Conservation (phyloP, 2,888 invertebrate species). For the Acleris literana region DNA sequence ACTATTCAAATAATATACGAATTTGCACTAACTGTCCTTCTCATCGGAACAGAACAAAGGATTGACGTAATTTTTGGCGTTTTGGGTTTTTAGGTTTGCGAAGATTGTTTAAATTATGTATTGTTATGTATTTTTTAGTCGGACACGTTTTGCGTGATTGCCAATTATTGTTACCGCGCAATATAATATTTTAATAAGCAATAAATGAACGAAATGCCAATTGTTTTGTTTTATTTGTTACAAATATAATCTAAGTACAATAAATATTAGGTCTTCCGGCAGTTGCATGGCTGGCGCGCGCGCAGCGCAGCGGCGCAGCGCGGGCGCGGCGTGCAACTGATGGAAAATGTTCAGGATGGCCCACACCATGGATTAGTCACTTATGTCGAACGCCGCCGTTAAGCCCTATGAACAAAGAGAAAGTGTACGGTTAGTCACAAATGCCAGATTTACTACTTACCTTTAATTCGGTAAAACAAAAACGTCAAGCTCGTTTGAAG, state of each 20-base stretch:
- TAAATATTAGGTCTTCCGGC: slow-evolving; percentile 77
- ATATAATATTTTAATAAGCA: not conserved
- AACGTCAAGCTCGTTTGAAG: not conserved
- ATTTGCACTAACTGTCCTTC: too few relatives aligned
- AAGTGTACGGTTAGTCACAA: slow-evolving; percentile 22
- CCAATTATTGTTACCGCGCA: too few relatives aligned
- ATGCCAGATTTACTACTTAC: not conserved
- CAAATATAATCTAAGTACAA: slow-evolving; percentile 51
- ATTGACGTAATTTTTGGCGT: too few relatives aligned
- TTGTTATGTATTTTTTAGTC: too few relatives aligned
- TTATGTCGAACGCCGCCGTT: slow-evolving; percentile 52
- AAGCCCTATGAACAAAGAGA: slow-evolving; percentile 56
- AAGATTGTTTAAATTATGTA: too few relatives aligned
- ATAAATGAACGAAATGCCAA: not conserved
- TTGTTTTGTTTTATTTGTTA: slow-evolving; percentile 51
- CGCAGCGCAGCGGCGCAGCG: slow-evolving; percentile 42
- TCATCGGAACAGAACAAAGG: too few relatives aligned
- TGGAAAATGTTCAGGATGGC: slow-evolving; percentile 77
- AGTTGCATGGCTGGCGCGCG: slow-evolving; percentile 61
- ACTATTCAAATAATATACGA: too few relatives aligned
- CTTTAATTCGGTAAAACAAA: not conserved
- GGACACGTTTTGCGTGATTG: too few relatives aligned
- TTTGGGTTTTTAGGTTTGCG: too few relatives aligned
- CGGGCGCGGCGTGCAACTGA: slow-evolving; percentile 65
- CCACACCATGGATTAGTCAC: slow-evolving; percentile 70